phyloP scores from a whole-genome alignment of 2,888 invertebrate genomes.

The Laothoe populi region DNA sequence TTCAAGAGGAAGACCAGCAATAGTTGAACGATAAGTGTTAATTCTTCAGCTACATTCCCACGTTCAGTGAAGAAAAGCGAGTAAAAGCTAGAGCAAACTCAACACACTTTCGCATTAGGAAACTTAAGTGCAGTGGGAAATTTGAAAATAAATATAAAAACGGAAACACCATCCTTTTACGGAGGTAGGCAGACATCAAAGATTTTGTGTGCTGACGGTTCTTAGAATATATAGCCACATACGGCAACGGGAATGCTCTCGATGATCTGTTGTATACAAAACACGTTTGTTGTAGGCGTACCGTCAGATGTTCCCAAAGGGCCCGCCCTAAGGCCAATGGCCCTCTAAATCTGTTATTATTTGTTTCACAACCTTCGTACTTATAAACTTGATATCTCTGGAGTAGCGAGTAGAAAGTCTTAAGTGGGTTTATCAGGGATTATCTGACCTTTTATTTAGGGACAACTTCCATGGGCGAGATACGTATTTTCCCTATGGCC shows the following conservation, averaged over 20 bases:
- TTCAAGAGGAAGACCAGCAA: no score
- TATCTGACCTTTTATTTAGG: no score
- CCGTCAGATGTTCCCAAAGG: conserved; percentile 46
- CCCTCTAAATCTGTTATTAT: conserved; percentile 27
- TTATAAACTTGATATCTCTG: conserved; percentile 15
- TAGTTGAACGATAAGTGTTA: no score
- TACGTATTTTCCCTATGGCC: no score
- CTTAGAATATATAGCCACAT: conserved; percentile 31
- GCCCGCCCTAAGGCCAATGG: conserved; percentile 32
- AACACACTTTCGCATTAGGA: not conserved
- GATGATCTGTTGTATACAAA: conserved; percentile 40
- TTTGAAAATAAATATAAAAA: conserved; percentile 7
- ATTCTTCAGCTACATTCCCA: no score
- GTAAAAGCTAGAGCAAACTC: not conserved
- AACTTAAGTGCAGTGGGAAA: not conserved
- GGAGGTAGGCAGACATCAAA: conserved; percentile 19
- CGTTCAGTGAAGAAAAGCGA: no score
- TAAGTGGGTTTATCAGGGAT: not conserved
- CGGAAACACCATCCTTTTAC: conserved; percentile 6
- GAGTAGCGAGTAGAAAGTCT: not conserved
- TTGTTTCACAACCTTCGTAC: conserved; percentile 16
- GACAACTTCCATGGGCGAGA: no score
- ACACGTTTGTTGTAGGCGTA: conserved; percentile 48
- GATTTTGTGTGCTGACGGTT: conserved; percentile 32
- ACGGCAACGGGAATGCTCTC: conserved; percentile 43